These are phyloP conservation scores for Meghimatium bilineatum DNA, from an alignment of 2,888 invertebrate genomes.

Conservation along the genomic window DNA sequence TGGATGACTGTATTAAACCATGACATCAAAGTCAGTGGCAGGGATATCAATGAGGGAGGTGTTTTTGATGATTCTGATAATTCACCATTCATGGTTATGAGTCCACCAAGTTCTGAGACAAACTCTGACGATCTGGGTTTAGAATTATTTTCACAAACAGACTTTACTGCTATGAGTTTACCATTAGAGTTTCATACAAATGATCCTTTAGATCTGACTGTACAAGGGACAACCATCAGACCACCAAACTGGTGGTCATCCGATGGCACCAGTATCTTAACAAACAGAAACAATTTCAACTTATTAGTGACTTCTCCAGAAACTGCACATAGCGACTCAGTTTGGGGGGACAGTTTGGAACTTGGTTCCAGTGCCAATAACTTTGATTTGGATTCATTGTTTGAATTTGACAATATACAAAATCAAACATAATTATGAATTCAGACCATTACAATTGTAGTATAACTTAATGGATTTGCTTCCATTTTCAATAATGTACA, in stretches of 20 bases:
- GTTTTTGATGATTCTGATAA: slow-evolving; percentile 64
- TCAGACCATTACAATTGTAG: background rate
- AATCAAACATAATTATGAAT: background rate
- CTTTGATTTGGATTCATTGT: slow-evolving; percentile 74
- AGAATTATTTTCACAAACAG: slow-evolving; percentile 63
- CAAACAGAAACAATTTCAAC: slow-evolving; percentile 59
- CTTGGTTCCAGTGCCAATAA: slow-evolving; percentile 60
- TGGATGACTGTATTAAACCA: slow-evolving; percentile 75
- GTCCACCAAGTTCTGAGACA: slow-evolving; percentile 73
- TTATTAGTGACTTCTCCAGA: slow-evolving; percentile 68
- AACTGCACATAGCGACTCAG: slow-evolving; percentile 63
- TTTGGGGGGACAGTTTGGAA: slow-evolving; percentile 69
- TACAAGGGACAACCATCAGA: slow-evolving; percentile 73
- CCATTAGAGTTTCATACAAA: slow-evolving; percentile 65
- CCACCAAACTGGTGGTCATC: slow-evolving; percentile 75
- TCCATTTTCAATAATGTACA: too few relatives aligned
- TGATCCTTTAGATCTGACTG: slow-evolving; percentile 73
- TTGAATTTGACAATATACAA: slow-evolving; percentile 65
- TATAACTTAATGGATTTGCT: background rate
- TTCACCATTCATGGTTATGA: slow-evolving; percentile 69
- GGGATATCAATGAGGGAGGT: slow-evolving; percentile 72
- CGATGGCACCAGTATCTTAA: slow-evolving; percentile 58
- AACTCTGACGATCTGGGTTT: slow-evolving; percentile 72
- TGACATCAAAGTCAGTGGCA: slow-evolving; percentile 75
- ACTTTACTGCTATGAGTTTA: slow-evolving; percentile 58